phyloP scores from a whole-genome alignment of 1,140 invertebrate species.

The Eupeodes corollae region DNA sequence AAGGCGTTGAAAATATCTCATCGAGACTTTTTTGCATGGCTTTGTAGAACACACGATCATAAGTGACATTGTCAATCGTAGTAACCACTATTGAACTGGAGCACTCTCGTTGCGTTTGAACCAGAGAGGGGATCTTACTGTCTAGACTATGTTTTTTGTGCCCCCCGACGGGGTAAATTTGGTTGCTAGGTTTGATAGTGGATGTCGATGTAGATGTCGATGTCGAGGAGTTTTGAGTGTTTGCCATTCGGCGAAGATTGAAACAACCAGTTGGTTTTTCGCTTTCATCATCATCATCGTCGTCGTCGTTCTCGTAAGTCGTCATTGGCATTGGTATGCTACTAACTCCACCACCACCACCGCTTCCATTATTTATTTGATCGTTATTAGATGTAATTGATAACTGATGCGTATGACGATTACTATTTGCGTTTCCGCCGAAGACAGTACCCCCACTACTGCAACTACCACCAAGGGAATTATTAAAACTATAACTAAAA shows the following conservation, averaged over 20 bases:
- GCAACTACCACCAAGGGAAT: no score
- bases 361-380: background rate
- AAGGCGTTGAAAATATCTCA: constrained; percentile 11
- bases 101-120: background rate
- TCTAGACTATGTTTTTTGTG: constrained; percentile 7
- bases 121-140: background rate
- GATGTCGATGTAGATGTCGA: background rate
- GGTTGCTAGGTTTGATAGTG: background rate
- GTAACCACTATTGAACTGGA: no score
- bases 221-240: background rate
- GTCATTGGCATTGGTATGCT: constrained; percentile 4
- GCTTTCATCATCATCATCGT: background rate
- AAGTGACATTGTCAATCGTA: constrained; percentile 24
- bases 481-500: no score
- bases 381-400: no score
- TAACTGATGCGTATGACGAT: no score
- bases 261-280: constrained; percentile 3
- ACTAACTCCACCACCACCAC: background rate
- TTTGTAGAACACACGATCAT: constrained; percentile 32
- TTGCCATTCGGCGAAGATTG: background rate
- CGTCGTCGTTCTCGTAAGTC: background rate
- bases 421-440: no score
- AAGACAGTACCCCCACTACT: no score
- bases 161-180: no score
- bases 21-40: constrained; percentile 14